Base-by-base conservation (phyloP, 92 coral and sea anemone species). In the Galaxea fascicularis region DNA sequence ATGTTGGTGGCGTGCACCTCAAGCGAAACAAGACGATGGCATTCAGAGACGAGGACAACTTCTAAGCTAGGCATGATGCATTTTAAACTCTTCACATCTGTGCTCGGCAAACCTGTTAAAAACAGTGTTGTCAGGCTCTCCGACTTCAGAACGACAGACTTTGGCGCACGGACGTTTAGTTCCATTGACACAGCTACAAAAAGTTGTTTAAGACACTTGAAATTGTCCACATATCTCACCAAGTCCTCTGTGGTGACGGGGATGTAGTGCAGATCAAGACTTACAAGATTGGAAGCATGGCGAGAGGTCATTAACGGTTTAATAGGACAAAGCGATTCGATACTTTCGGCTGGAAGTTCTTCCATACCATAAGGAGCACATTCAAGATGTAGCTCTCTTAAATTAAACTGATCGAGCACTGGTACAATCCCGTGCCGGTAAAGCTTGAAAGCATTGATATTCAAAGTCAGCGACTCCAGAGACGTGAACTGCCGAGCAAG, bases 311-410 rank as follows among this genome's bases (percentile, higher is more conserved):
- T 85, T 22, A 94, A 77, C 17, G 74, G 77, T 16, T 80, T 65
- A 58, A 94, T 73, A 0, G 98, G 95, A 47, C 77, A 52, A 49
- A 88, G 84, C 8, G 81, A 82, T 18, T 21, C 25, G 22, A 15
- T 54, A 11, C 49, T 45, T 12, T 64, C 81, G 28, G 7, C 4
- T 4, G 56, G 79, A 27, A 73, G 59, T 8, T 81, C 82, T 15
- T 89, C 92, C 44, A 77, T 52, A 1, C 94, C 92, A 47, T 91
- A 86, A 12, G 98, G 95, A 60, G 88, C 80, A 27, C 90, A 80
- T 25, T 94, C 95, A 15, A 94, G 87, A 31, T 85, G 83, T 27
- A 94, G 73, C 49, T 94, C 95, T 59, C 90, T 90, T 82, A 94
- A 75, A 13, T 74, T 79, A 41, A 94, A 82, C 54, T 82, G 74